Base-by-base conservation (phyloP, 2,113 vertebrate genomes). In the Recurvirostra avosetta region DNA sequence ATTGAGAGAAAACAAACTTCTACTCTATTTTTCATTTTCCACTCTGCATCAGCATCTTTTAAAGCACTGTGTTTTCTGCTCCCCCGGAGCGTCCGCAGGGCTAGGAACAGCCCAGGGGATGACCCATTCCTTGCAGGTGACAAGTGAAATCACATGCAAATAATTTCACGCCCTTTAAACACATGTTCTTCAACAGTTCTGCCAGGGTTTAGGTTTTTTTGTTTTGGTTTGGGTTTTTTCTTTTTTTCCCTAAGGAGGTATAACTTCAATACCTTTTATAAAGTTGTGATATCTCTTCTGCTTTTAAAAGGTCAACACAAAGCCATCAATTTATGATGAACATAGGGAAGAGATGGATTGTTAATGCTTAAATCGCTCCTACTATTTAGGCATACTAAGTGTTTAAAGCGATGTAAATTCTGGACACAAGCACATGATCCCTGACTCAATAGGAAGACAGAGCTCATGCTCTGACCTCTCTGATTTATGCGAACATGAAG, bases 251-350 rank as follows among this genome's bases (percentile, higher is more conserved):
- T n/a, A 63, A 47, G 43, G 59, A 71, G 21, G 19, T 32, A 61
- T 23, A 70, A 61, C 45, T 92, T 82, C 29, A 47, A 72, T 11
- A 63, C 8, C 30, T 82, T 94, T 45, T 83, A 32, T 23, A 75
- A 58, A 76, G 56, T 72, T 32, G 15, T 15, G 25, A 87, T 74
- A 87, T 74, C 45, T 88, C 40, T 70, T 84, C 38, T 26, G 41
- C 52, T 81, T 94, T 67, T 55, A 47, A 81, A 74, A 93, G 72
- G 70, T 41, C 68, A 93, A 55, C 6, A 50, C n/a, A 81, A 94
- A 83, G 29, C 22, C 45, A 41, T 21, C 45, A 26, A 29, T 58
- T 88, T n/a, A 66, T 2, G 9, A 76, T 43, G 65, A 78, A 82
- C 12, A 36, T 3, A 45, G 15, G 53, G 36, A 72, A 88, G 22